A percentile compares a stretch with the other conserved stretches of the same genome.
Evolutionary conservation across 1,140 invertebrate genomes (phyloP).

Genomic region (Drosophila tropicalis): DNA sequence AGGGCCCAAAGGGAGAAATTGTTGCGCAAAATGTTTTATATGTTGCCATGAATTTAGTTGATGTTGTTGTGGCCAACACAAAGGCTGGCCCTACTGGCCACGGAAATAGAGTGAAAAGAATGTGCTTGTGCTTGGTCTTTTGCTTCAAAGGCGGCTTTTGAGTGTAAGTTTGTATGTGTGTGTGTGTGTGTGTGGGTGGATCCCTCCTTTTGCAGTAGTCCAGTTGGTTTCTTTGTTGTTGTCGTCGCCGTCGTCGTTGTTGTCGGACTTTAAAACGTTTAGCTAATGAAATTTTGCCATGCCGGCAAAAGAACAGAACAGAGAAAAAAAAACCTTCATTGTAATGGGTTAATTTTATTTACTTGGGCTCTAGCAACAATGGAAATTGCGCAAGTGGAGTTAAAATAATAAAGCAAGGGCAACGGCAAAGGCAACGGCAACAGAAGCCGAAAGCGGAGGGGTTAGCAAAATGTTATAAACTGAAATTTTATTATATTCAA

Average conservation of each 20-base stretch:
- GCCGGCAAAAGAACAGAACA: not conserved
- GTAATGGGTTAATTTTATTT: conserved; percentile 31
- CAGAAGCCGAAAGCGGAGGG: not conserved
- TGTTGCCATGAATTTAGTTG: conserved; percentile 75
- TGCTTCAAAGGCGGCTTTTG: conserved; percentile 69
- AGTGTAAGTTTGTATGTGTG: conserved; percentile 42
- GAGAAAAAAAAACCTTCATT: conserved; percentile 17
- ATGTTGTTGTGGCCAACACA: conserved; percentile 46
- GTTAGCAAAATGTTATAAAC: conserved; percentile 58
- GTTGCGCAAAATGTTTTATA: conserved; percentile 79
- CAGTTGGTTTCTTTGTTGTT: not conserved
- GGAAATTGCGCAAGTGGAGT: conserved; percentile 16
- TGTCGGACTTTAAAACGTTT: conserved; percentile 24
- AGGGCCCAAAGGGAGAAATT: conserved; percentile 53
- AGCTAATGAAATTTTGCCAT: conserved; percentile 25
- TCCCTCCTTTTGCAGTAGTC: not conserved
- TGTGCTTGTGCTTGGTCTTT: conserved; percentile 65
- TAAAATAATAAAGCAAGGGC: conserved; percentile 52
- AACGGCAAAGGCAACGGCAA: conserved; percentile 24
- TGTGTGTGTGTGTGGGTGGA: conserved; percentile 6
- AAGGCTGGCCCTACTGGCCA: conserved; percentile 32
- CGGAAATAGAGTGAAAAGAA: conserved; percentile 76
- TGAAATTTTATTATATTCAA: conserved; percentile 71
- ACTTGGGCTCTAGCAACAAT: conserved; percentile 22
- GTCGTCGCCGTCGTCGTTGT: not conserved